Percentiles rank a stretch among this genome's conserved stretches.
These are phyloP conservation scores for Anser brachyrhynchus DNA, from an alignment of 2,113 vertebrate species.

Conservation along the genomic window DNA sequence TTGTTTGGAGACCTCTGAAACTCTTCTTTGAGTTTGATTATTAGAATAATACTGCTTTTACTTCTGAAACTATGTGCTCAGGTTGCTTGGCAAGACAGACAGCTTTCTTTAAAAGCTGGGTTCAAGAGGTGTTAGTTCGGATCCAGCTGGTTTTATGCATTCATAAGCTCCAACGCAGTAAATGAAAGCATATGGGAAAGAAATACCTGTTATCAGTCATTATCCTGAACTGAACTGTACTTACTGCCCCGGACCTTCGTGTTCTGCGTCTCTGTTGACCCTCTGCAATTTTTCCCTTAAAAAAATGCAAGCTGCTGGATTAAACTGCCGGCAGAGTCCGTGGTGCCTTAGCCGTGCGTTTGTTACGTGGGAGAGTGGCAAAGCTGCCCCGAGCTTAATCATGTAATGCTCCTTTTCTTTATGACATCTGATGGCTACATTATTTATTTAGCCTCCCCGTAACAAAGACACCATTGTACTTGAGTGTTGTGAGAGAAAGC, in stretches of 20 bases:
- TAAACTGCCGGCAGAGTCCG: not conserved
- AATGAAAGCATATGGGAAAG: not conserved
- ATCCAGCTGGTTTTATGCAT: not conserved
- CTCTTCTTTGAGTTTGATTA: not conserved
- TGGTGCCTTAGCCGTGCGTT: rapidly evolving
- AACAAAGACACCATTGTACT: constrained; percentile 28
- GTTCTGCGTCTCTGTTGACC: not conserved
- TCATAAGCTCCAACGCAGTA: not conserved
- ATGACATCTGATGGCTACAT: not conserved
- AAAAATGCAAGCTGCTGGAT: rapidly evolving
- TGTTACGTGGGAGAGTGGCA: not conserved
- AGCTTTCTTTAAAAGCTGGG: not conserved
- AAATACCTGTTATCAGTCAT: not conserved
- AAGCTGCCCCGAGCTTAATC: not conserved
- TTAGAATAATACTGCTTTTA: not conserved
- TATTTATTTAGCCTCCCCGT: constrained; percentile 35
- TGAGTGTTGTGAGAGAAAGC: not conserved
- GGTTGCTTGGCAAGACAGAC: not conserved
- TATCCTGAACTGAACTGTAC: not conserved
- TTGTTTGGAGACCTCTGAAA: not conserved
- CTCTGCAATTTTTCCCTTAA: not conserved
- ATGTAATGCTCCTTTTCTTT: not conserved
- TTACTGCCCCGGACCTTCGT: not conserved
- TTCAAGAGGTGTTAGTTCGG: not conserved
- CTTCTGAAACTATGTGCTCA: not conserved